phyloP scores from a whole-genome alignment of 2,113 vertebrate species.

The Raja brachyura region DNA sequence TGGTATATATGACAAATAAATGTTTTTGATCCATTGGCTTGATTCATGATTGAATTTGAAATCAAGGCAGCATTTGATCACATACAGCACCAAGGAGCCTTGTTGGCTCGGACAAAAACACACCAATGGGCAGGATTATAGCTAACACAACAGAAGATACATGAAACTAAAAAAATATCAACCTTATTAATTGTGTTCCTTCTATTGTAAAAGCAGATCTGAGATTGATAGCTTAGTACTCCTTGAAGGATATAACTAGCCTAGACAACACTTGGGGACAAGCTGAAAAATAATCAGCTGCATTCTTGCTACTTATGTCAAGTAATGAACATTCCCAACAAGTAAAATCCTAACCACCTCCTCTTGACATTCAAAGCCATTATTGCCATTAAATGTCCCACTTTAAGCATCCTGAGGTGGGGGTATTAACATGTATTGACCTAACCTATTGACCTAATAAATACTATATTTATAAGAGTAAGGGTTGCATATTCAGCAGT shows the following conservation, averaged over 20 bases:
- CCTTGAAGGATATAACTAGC: background rate
- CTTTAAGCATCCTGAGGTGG: background rate
- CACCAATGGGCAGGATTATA: background rate
- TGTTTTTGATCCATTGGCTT: too few species aligned
- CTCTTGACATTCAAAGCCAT: background rate
- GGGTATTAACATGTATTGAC: background rate
- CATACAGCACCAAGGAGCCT: background rate
- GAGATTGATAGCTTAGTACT: background rate
- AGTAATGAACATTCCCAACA: background rate
- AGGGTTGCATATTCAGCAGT: background rate
- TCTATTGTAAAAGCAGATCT: background rate
- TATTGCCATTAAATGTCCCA: background rate
- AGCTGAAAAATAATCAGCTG: background rate
- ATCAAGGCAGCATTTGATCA: background rate
- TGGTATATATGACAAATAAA: too few species aligned
- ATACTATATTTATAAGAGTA: background rate
- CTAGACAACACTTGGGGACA: background rate
- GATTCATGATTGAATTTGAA: background rate
- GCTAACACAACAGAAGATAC: background rate
- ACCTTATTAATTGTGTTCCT: background rate
- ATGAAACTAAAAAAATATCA: background rate
- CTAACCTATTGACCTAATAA: background rate
- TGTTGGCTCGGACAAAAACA: background rate
- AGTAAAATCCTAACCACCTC: background rate
- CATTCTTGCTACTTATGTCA: background rate